Evolutionary conservation across 2,113 vertebrate species (phyloP), one percentile per base, ranked within the genome.

Genomic region (Lampris megalopsis): DNA sequence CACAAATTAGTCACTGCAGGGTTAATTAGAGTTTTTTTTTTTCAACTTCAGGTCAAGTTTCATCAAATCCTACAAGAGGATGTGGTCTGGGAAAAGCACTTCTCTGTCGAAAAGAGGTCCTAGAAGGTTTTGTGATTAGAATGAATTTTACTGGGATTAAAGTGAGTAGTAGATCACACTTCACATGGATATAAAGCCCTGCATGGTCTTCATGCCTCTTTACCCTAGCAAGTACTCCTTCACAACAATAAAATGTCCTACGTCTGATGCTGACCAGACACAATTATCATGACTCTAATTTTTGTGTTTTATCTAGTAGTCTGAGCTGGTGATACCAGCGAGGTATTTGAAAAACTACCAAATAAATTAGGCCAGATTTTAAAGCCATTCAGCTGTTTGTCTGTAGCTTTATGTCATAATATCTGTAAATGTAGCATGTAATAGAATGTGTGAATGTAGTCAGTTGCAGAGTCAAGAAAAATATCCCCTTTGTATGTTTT

Each of bases 1-100:
- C 13, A 63, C 7, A 9, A 52, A 73, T 82, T 60, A 73, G n/a
- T 71, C 50, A 52, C 53, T 36, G 36, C 52, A 57, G 57, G 77
- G 60, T 71, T 62, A 63, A 24, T 48, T 63, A 5, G 13, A 8
- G 5, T 42, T 71, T 24, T 24, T 24, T 24, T 24, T 65, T 50
- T 9, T 2, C 63, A 77, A 73, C 36, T 49, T 40, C 42, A 35
- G 67, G 69, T 42, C 11, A 41, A 79, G 48, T 65, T 59, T 76
- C 63, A 82, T 24, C 24, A 24, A 24, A 24, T 24, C 24, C 24
- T 24, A 24, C 24, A 24, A 24, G 13, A 63, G 65, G 24, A 69
- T 62, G 40, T 45, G 24, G 7, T 41, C 43, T 37, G 40, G 37
- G 57, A 40, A n/a, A 24, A 43, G 38, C 49, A 11, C n/a, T 45